Evolutionary conservation across 2,113 vertebrate species (phyloP).

Genomic region (Toxostoma redivivum): DNA sequence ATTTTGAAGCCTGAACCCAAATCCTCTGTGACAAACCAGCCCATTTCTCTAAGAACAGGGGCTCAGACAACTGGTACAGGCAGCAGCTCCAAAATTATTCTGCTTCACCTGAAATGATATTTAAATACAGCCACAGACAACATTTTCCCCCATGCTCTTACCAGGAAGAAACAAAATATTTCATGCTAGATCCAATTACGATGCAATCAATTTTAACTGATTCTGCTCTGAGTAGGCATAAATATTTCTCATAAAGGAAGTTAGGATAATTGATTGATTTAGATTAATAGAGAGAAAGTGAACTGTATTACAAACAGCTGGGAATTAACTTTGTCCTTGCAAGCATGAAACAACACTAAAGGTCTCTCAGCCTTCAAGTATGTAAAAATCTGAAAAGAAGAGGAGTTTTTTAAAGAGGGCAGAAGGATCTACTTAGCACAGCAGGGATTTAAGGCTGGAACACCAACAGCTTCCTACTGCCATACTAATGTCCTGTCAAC

Average conservation of each 20-base stretch:
- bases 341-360: neutral
- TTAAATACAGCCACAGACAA: neutral
- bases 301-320: neutral
- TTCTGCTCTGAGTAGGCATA: neutral
- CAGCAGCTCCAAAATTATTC: neutral
- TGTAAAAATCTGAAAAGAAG: neutral
- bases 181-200: neutral
- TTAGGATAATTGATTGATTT: conserved; percentile 6
- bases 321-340: neutral
- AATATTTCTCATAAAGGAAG: conserved; percentile 36
- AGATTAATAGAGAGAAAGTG: neutral
- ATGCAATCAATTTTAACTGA: conserved; percentile 22
- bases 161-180: neutral
- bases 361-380: neutral
- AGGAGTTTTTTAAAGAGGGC: neutral
- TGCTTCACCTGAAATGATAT: neutral
- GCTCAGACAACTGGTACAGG: neutral
- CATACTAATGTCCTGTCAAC: neutral
- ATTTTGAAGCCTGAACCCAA: neutral
- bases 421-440: neutral
- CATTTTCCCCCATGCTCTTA: neutral
- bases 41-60: neutral
- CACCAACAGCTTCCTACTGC: neutral
- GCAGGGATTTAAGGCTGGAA: neutral
- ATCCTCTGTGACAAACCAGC: neutral